Conservation (phyloP, 2,888 invertebrate genomes). For the Artemia sinica region DNA sequence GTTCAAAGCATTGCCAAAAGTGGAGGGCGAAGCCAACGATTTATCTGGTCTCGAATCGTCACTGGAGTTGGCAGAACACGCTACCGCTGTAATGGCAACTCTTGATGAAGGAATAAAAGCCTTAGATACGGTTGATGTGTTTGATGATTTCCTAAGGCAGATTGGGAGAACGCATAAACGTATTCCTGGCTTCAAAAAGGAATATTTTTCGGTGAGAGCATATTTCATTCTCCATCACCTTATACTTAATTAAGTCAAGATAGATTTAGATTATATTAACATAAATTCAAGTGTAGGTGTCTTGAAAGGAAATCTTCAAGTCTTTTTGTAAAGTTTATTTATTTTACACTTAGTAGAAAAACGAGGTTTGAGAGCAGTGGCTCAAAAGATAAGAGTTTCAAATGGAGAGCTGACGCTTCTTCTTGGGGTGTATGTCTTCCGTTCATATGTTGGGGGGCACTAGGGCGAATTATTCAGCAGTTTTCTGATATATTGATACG, state of each 20-base stretch:
- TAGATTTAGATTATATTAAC: too few species aligned
- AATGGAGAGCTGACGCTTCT: too few species aligned
- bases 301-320: too few species aligned
- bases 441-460: too few species aligned
- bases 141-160: conserved; percentile 61
- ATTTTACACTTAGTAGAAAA: too few species aligned
- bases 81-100: conserved; percentile 71
- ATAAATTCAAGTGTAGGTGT: too few species aligned
- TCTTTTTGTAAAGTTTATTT: too few species aligned
- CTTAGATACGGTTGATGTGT: conserved; percentile 64
- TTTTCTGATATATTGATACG: too few species aligned
- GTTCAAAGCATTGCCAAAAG: conserved; percentile 57
- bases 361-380: too few species aligned
- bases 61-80: conserved; percentile 67
- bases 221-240: conserved; percentile 16
- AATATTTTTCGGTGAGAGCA: conserved; percentile 65
- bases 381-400: too few species aligned
- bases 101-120: conserved; percentile 73
- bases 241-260: neutral
- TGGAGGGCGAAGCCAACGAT: conserved; percentile 42
- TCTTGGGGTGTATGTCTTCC: too few species aligned
- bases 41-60: conserved; percentile 17
- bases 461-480: too few species aligned
- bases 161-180: conserved; percentile 64
- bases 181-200: conserved; percentile 67